These are phyloP conservation scores for Syngnathoides biaculeatus DNA, from an alignment of 2,113 vertebrate species.

Conservation along the genomic window DNA sequence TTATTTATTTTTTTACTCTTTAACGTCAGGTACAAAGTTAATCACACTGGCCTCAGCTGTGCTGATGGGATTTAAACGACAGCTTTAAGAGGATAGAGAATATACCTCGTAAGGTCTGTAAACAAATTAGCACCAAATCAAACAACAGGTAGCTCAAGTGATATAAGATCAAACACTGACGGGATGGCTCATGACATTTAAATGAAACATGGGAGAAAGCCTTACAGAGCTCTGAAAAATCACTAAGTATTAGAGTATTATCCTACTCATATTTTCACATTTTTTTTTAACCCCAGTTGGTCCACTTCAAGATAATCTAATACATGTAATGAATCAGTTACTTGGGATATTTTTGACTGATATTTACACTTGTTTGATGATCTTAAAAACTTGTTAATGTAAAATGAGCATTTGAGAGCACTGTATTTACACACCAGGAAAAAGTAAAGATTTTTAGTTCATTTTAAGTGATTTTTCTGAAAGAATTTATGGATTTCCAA, in stretches of 20 bases:
- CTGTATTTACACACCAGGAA: not conserved
- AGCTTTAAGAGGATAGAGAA: constrained; percentile 50
- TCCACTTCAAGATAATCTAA: too few relatives aligned
- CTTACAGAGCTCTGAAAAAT: not conserved
- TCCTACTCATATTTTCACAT: too few relatives aligned
- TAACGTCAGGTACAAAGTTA: not conserved
- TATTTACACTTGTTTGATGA: too few relatives aligned
- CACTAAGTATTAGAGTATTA: too few relatives aligned
- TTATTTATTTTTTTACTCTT: too few relatives aligned
- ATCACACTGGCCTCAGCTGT: not conserved
- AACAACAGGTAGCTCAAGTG: constrained; percentile 1
- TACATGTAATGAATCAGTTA: too few relatives aligned
- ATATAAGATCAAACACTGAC: constrained; percentile 1
- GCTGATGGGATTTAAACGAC: constrained; percentile 56
- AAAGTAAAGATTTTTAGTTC: not conserved
- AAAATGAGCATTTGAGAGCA: too few relatives aligned
- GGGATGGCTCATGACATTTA: not conserved
- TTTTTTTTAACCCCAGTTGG: too few relatives aligned
- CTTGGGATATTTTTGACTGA: too few relatives aligned
- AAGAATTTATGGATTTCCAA: too few relatives aligned
- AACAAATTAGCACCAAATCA: constrained; percentile 42
- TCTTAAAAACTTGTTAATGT: too few relatives aligned
- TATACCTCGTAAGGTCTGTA: constrained; percentile 30
- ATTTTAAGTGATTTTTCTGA: not conserved
- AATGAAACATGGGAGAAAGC: not conserved